Evolutionary conservation across 2,113 vertebrate genomes (phyloP), one percentile per base, ranked within the genome.

Genomic region (Spheniscus mendiculus): DNA sequence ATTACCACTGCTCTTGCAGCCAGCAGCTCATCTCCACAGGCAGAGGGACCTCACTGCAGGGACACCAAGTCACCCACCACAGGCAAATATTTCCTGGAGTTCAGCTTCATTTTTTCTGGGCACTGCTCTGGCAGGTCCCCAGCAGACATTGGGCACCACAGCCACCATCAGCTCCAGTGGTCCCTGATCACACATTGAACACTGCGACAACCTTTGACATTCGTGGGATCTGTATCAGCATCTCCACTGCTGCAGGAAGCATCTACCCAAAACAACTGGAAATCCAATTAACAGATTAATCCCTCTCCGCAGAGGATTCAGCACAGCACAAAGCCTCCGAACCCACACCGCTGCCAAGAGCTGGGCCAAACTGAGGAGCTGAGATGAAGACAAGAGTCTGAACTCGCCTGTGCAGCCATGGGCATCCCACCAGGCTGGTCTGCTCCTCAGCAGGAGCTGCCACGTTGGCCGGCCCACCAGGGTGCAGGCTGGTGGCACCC

Each of bases 71-170:
- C 40, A 67, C 15, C 13, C 3, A 12, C 0, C 52, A 2, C 38
- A 27, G 29, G 30, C 12, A 45, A 20, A 2, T 2, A 11, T 12
- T 38, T 20, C 79, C 56, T 15, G 49, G 55, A 17, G 44, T 2
- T 34, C 40, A 32, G 56, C 12, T 53, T 15, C 0, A 8, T 2
- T 16, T 63, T 44, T 7, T 18, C 89, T 14, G 23, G 53, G 29
- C n/a, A 2, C 56, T 45, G 61, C 52, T 52, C 77, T 20, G n/a
- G 9, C 21, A 17, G 36, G 20, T 10, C 42, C 44, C 52, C 52
- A 30, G n/a, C 0, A 2, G 45, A 3, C 42, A 36, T 7, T 4
- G 1, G 47, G 53, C 45, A 26, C 42, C 36, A 5, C 0, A 1
- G 26, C 11, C 62, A 36, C 62, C 53, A 4, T 8, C 32, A 23